These are phyloP conservation scores for Oryzias celebensis DNA, from an alignment of 2,113 vertebrate species.

Conservation along the genomic window DNA sequence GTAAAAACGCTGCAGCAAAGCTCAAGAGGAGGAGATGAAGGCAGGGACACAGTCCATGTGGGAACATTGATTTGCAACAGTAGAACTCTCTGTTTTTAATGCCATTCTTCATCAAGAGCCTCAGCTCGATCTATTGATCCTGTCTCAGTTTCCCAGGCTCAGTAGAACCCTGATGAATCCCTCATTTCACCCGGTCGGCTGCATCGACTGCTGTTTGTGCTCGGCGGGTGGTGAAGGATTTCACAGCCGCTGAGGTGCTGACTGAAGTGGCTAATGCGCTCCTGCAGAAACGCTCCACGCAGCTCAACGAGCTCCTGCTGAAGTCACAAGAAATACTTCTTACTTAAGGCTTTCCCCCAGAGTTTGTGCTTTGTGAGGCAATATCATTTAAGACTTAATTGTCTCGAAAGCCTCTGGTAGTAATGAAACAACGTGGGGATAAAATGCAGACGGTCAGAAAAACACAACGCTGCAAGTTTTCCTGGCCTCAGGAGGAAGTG, in stretches of 20 bases:
- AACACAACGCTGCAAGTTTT: neutral
- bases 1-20: constrained; percentile 16
- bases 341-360: neutral
- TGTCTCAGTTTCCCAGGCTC: too few relatives aligned
- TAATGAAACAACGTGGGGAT: constrained; percentile 10
- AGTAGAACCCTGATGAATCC: constrained; percentile 2
- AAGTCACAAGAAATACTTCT: constrained; percentile 42
- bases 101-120: constrained; percentile 18
- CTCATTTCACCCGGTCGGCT: constrained; percentile 24
- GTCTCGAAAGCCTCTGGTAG: constrained; percentile 15
- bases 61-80: constrained; percentile 31
- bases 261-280: constrained; percentile 50
- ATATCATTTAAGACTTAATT: constrained; percentile 14
- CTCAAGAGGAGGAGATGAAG: constrained; percentile 8
- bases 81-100: constrained; percentile 6
- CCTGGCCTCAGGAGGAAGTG: too few relatives aligned
- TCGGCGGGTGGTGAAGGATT: constrained; percentile 30
- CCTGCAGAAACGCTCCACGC: constrained; percentile 17
- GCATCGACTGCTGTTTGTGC: constrained; percentile 30
- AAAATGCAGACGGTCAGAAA: neutral
- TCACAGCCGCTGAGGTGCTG: constrained; percentile 44
- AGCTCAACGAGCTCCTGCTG: constrained; percentile 39
- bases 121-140: constrained; percentile 13
- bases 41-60: neutral
- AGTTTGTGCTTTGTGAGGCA: constrained; percentile 10